Evolutionary conservation across 1,140 invertebrate genomes (phyloP).

Genomic region (Tyrophagus putrescentiae): DNA sequence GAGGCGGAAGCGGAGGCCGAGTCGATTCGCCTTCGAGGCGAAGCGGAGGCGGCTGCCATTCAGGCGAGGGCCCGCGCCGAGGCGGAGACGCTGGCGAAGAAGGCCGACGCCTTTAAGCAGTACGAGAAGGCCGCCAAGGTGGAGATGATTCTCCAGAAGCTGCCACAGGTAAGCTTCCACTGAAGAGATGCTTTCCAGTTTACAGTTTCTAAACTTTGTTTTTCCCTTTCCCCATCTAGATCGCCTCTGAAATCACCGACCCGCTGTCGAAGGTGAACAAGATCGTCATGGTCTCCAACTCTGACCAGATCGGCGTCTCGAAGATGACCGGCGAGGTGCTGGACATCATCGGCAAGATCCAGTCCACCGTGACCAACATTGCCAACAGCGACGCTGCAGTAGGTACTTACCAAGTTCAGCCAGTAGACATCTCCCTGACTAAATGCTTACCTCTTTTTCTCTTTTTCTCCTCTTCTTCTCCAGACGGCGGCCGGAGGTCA

Average conservation of each 20-base stretch:
- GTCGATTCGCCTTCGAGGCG: constrained; percentile 55
- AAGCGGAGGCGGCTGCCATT: constrained; percentile 85
- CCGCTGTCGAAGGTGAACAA: constrained; percentile 81
- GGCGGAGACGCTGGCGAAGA: constrained; percentile 88
- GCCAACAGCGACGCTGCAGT: neutral
- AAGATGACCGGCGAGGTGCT: constrained; percentile 86
- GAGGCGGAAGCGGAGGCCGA: constrained; percentile 92
- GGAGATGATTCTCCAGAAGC: constrained; percentile 88
- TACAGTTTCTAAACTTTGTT: constrained; percentile 20
- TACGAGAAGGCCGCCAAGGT: constrained; percentile 92
- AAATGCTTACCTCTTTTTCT: neutral
- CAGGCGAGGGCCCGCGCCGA: constrained; percentile 85
- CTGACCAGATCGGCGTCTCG: constrained; percentile 73
- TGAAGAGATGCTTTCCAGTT: neutral
- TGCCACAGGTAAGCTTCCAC: constrained; percentile 63
- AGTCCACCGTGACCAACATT: constrained; percentile 15
- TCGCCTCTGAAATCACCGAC: constrained; percentile 86
- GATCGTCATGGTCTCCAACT: constrained; percentile 81
- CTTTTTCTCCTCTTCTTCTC: neutral
- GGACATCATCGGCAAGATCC: constrained; percentile 69
- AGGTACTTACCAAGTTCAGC: neutral
- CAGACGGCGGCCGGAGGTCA: neutral
- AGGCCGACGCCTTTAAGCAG: constrained; percentile 88
- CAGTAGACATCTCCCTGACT: neutral
- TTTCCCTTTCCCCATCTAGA: constrained; percentile 39